These are phyloP conservation scores for Phortica okadai DNA, from an alignment of 2,888 invertebrate genomes.

Conservation along the genomic window DNA sequence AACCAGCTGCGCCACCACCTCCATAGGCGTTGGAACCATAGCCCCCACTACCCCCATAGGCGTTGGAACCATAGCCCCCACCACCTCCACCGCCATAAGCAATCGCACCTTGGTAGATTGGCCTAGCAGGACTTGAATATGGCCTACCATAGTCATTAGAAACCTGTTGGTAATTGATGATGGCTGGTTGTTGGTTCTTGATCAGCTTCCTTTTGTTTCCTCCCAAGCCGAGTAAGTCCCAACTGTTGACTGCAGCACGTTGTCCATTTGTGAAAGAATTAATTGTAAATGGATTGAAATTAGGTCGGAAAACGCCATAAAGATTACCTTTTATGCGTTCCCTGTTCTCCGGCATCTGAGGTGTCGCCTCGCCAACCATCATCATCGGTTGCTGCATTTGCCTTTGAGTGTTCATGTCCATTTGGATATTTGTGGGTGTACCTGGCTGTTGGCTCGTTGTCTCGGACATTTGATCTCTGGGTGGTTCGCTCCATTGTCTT, in stretches of 20 bases:
- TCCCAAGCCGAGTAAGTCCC: conserved; percentile 51
- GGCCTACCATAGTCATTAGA: conserved; percentile 21
- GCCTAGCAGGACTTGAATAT: conserved; percentile 17
- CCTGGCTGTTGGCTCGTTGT: background rate
- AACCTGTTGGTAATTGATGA: conserved; percentile 62
- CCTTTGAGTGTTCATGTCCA: conserved; percentile 12
- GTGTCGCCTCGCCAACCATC: conserved; percentile 54
- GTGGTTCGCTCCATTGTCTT: background rate
- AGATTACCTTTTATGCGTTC: conserved; percentile 73
- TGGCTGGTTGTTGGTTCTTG: conserved; percentile 46
- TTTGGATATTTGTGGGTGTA: conserved; percentile 13
- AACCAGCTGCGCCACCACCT: conserved; percentile 51
- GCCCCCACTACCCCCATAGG: conserved; percentile 50
- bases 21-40: conserved; percentile 8
- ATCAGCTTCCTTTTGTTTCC: conserved; percentile 53
- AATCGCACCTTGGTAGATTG: conserved; percentile 28
- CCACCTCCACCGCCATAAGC: conserved; percentile 40
- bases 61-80: conserved; percentile 38
- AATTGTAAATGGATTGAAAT: conserved; percentile 44
- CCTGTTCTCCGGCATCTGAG: conserved; percentile 61
- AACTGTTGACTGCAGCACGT: conserved; percentile 48
- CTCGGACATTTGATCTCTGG: background rate
- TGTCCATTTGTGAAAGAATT: conserved; percentile 41
- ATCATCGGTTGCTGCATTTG: conserved; percentile 32
- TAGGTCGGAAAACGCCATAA: conserved; percentile 64